Base-by-base conservation (phyloP, 2,113 vertebrate genomes). In the Pseudorectes ferrugineus region DNA sequence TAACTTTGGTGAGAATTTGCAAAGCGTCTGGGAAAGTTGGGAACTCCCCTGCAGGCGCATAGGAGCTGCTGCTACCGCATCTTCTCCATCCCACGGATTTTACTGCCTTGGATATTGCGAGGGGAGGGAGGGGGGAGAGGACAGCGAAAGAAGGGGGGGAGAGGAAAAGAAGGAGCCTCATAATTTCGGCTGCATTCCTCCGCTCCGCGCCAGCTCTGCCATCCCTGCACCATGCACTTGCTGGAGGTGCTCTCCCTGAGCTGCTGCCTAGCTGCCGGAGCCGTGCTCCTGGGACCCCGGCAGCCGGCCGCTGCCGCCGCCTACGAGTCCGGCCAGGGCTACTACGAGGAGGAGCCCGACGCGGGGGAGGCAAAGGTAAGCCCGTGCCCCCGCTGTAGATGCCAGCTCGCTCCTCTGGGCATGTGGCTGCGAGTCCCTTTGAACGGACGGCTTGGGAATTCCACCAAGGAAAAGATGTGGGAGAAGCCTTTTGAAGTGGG, bases 171-270 rank as follows among this genome's bases (percentile, higher is more conserved):
- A 86, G 55, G 63, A 84, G 82, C 82, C 85, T 91, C 61, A 3
- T 79, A 83, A 76, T 92, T 95, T 85, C 76, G 25, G 66, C 83
- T 19, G 93, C 91, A n/a, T 85, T 92, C 73, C 70, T 80, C 66
- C 76, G 54, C 82, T 94, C 51, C 65, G 59, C 72, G 26, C 71
- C 76, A n/a, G 57, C 92, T 19, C 24, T 58, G 58, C 92, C 68
- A 10, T 52, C 94, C 42, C 29, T 40, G 95, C 98, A 96, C 97
- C 59, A 98, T 98, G 98, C 98, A 97, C 98, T 98, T 97, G 98
- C 97, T 98, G 97, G 97, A 97, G 95, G 91, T 96, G 91, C 94
- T 95, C 71, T 96, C 96, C 29, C 85, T 98, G 96, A 93, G 97
- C 58, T 97, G 97, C 92, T 97, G 93, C 89, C 94, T 98, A 36